Percentiles rank a stretch among this genome's conserved stretches.
These are phyloP conservation scores for Drosophila ezoana DNA, from an alignment of 2,888 invertebrate genomes.

Conservation along the genomic window DNA sequence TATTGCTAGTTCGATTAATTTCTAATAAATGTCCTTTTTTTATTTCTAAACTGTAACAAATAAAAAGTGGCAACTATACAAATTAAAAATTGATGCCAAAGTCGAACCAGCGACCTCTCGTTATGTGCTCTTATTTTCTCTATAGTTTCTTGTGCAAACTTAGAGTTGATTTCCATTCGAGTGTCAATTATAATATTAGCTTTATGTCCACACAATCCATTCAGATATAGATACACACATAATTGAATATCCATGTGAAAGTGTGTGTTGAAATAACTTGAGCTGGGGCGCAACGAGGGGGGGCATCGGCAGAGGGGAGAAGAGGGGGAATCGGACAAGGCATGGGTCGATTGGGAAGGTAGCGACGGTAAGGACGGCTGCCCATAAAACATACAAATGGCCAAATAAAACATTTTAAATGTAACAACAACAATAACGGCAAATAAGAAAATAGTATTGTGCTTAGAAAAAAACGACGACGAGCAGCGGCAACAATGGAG, in stretches of 20 bases:
- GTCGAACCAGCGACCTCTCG: too few relatives aligned
- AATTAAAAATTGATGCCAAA: too few relatives aligned
- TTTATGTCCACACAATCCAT: too few relatives aligned
- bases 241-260: neutral
- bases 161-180: neutral
- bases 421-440: conserved; percentile 66
- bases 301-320: neutral
- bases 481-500: conserved; percentile 31
- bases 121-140: too few relatives aligned
- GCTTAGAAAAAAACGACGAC: conserved; percentile 49
- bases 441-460: conserved; percentile 74
- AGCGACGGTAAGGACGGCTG: conserved; percentile 64
- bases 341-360: conserved; percentile 29
- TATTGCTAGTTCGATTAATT: too few relatives aligned
- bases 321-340: neutral
- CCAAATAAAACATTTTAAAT: conserved; percentile 82
- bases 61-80: too few relatives aligned
- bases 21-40: too few relatives aligned
- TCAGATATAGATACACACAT: neutral
- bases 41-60: too few relatives aligned
- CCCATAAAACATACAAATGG: conserved; percentile 81
- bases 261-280: neutral
- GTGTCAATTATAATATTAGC: neutral
- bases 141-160: neutral
- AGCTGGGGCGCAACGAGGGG: conserved; percentile 2